These are phyloP conservation scores for Myotis yumanensis DNA, from an alignment of 2,113 vertebrate species.

Conservation along the genomic window DNA sequence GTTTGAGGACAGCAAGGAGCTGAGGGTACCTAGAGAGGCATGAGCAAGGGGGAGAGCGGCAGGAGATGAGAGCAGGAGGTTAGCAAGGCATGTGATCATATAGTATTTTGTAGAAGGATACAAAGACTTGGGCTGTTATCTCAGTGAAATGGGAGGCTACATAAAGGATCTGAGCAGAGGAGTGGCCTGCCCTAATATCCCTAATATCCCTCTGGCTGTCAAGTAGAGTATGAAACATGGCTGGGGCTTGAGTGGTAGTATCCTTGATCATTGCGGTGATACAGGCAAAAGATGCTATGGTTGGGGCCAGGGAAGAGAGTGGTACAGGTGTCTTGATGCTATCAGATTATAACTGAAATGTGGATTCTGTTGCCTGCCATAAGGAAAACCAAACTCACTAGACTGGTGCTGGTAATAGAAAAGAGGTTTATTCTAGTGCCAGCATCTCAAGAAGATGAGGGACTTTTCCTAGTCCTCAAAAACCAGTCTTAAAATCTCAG, in stretches of 20 bases:
- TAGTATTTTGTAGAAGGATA: not conserved
- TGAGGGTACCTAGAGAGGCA: not conserved
- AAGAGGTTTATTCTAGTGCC: not conserved
- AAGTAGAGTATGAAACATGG: rapidly evolving
- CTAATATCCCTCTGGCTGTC: not conserved
- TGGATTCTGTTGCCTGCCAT: not conserved
- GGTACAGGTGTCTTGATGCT: not conserved
- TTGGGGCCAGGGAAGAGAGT: not conserved
- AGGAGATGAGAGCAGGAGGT: not conserved
- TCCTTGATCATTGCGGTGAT: not conserved
- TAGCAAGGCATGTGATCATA: not conserved
- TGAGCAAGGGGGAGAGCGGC: too few species aligned
- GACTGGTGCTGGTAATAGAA: not conserved
- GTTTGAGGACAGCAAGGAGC: not conserved
- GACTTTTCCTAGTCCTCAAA: not conserved
- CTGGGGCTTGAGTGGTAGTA: not conserved
- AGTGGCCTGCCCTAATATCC: not conserved
- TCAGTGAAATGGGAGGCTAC: not conserved
- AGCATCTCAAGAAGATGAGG: not conserved
- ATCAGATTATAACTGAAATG: not conserved
- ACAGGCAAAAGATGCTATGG: not conserved
- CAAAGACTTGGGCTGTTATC: not conserved
- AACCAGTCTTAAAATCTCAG: not conserved
- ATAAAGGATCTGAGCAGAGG: not conserved
- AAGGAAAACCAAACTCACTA: not conserved